These are phyloP conservation scores for Phodopus roborovskii DNA, from an alignment of 2,113 vertebrate species.

Conservation along the genomic window DNA sequence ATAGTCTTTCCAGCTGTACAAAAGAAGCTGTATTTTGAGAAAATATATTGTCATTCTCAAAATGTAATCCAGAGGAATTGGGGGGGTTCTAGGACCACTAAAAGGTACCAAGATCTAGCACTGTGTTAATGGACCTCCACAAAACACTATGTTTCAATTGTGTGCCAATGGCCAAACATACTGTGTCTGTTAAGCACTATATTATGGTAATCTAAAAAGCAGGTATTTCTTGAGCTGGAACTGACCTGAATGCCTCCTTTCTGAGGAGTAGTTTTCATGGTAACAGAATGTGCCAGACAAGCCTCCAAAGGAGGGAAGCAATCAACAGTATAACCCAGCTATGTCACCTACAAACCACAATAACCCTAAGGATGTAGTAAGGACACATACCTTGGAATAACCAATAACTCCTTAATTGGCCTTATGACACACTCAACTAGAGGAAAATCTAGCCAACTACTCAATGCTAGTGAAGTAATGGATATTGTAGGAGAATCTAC, in stretches of 20 bases:
- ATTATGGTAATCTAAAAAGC: not conserved
- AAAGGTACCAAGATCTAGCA: not conserved
- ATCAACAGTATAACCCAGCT: not conserved
- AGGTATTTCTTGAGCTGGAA: not conserved
- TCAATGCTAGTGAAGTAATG: not conserved
- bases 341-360: not conserved
- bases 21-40: not conserved
- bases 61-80: not conserved
- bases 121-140: not conserved
- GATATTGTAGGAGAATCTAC: not conserved
- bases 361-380: not conserved
- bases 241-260: not conserved
- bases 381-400: not conserved
- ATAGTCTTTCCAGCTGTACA: not conserved
- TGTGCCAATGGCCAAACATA: not conserved
- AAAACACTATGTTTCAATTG: not conserved
- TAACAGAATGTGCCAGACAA: not conserved
- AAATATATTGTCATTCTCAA: not conserved
- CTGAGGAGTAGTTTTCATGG: not conserved
- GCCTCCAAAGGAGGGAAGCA: not conserved
- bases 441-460: not conserved
- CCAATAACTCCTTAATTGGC: not conserved
- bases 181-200: not conserved
- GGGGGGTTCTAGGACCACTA: not conserved
- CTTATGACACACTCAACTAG: too few relatives aligned